These are phyloP conservation scores for Dinocampus coccinellae DNA, from an alignment of 2,888 invertebrate species.

Conservation along the genomic window DNA sequence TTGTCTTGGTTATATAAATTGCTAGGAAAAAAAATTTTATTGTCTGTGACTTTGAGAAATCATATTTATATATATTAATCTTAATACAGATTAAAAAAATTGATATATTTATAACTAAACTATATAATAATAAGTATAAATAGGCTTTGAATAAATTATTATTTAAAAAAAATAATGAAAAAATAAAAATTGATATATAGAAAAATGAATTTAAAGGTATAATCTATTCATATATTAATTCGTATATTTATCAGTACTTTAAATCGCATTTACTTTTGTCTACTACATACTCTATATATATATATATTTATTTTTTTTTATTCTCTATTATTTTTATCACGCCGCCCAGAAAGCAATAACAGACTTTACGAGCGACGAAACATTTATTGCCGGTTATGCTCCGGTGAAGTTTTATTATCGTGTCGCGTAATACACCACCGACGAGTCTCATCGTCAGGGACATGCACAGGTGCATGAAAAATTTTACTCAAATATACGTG, in stretches of 20 bases:
- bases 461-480: slow-evolving; percentile 48
- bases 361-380: slow-evolving; percentile 64
- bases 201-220: background rate
- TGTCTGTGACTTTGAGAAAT: background rate
- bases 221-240: background rate
- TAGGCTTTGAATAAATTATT: background rate
- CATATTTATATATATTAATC: background rate
- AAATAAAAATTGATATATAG: too few species aligned
- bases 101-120: background rate
- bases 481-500: background rate
- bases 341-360: slow-evolving; percentile 58
- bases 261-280: slow-evolving; percentile 14
- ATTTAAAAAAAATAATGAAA: too few species aligned
- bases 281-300: too few species aligned
- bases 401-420: slow-evolving; percentile 55
- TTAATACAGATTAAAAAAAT: background rate
- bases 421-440: slow-evolving; percentile 48
- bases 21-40: too few species aligned
- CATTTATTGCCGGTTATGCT: slow-evolving; percentile 61
- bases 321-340: slow-evolving; percentile 47
- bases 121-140: background rate
- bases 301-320: too few species aligned
- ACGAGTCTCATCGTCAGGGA: slow-evolving; percentile 36
- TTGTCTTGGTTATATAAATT: background rate
- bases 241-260: slow-evolving; percentile 39